Percentiles rank a stretch among this genome's conserved stretches.
Conservation (phyloP, 1,140 invertebrate species). For the Heliconius eleuchia region DNA sequence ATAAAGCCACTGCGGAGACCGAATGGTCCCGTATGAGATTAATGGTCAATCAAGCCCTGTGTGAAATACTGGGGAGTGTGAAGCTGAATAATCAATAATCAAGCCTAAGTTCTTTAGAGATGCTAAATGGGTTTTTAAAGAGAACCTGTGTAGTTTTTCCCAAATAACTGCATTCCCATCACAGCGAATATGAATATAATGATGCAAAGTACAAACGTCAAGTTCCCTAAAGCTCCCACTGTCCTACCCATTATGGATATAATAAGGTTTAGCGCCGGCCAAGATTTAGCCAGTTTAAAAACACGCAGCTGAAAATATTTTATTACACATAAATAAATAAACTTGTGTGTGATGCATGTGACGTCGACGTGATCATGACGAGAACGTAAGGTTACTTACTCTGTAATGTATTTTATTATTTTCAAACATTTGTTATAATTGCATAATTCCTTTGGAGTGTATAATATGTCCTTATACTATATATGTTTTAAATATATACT, state of each 20-base stretch:
- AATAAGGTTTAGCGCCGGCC: constrained; percentile 98
- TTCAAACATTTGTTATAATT: not conserved
- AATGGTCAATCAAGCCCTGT: constrained; percentile 78
- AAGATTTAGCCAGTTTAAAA: constrained; percentile 99
- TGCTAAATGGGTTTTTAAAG: constrained; percentile 77
- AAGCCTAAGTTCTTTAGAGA: constrained; percentile 73
- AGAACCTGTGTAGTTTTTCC: constrained; percentile 94
- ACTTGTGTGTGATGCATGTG: constrained; percentile 35
- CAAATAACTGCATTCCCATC: constrained; percentile 99
- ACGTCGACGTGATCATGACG: constrained; percentile 18
- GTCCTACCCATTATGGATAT: constrained; percentile 99
- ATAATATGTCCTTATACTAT: not conserved
- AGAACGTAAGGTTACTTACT: constrained; percentile 26
- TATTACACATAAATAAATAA: constrained; percentile 64
- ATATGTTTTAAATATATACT: too few relatives aligned
- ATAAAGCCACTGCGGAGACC: constrained; percentile 75
- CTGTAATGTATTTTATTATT: not conserved
- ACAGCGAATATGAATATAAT: constrained; percentile 99
- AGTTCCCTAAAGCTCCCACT: constrained; percentile 97
- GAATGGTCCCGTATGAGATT: constrained; percentile 64
- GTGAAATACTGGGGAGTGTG: constrained; percentile 74
- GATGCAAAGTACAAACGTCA: constrained; percentile 98
- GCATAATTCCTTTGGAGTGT: not conserved
- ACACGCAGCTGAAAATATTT: constrained; percentile 93
- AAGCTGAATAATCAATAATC: constrained; percentile 77